Percentiles rank a stretch among this genome's conserved stretches.
These are phyloP conservation scores for Mustelus asterias DNA, from an alignment of 2,113 vertebrate genomes.

Conservation along the genomic window DNA sequence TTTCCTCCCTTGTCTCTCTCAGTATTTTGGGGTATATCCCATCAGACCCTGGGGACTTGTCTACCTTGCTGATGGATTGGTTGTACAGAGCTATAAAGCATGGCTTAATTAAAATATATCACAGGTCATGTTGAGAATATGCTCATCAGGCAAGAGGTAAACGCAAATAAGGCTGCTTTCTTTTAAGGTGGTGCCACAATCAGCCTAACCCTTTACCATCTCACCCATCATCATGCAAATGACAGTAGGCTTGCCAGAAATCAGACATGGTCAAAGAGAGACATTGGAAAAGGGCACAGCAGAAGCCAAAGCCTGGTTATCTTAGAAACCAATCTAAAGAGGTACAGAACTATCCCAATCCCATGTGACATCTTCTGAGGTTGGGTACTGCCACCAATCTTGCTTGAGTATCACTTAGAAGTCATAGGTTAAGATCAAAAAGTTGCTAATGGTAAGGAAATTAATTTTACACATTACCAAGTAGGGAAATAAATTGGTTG, in stretches of 20 bases:
- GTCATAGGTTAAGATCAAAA: background rate
- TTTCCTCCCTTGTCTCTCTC: no score
- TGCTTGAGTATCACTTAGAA: background rate
- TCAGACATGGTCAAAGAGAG: no score
- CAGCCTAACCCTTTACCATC: no score
- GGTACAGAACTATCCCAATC: background rate
- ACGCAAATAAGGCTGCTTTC: background rate
- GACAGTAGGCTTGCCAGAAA: no score
- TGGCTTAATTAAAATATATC: background rate
- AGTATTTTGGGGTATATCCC: no score
- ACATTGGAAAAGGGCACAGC: no score
- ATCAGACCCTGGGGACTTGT: no score
- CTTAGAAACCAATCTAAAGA: background rate
- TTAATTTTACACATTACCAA: background rate
- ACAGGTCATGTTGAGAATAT: background rate
- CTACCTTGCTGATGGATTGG: background rate
- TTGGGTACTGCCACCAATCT: background rate
- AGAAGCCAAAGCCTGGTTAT: no score
- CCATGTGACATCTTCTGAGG: background rate
- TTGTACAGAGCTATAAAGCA: background rate
- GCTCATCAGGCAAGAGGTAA: background rate
- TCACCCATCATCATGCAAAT: no score
- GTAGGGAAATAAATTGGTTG: background rate
- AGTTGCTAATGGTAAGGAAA: background rate
- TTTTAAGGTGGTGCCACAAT: background rate